Conservation (phyloP, 2,888 invertebrate species). For the Pediacus dermestoides region DNA sequence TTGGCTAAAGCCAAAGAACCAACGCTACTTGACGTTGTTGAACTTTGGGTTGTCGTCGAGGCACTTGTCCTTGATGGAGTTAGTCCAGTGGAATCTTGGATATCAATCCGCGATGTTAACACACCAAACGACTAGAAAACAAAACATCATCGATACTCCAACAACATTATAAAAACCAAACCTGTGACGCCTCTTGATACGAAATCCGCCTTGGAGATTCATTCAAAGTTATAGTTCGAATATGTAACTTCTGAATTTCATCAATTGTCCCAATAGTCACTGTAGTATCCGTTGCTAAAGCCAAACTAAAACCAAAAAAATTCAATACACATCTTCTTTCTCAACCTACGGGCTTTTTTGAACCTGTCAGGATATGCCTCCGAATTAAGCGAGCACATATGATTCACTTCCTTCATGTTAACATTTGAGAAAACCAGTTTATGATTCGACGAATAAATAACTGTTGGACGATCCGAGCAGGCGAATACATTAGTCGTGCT, state of each 20-base stretch:
- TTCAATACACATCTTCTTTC: not conserved
- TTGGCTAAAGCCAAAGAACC: slow-evolving; percentile 50
- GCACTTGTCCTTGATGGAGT: slow-evolving; percentile 68
- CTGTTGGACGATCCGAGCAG: slow-evolving; percentile 96
- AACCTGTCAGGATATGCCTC: slow-evolving; percentile 91
- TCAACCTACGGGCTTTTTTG: slow-evolving; percentile 9
- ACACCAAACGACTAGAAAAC: slow-evolving; percentile 82
- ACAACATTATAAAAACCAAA: slow-evolving; percentile 35
- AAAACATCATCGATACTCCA: slow-evolving; percentile 36
- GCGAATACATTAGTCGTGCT: slow-evolving; percentile 97
- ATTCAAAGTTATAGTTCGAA: slow-evolving; percentile 89
- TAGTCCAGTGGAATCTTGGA: slow-evolving; percentile 72
- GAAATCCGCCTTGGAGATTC: slow-evolving; percentile 94
- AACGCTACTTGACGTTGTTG: slow-evolving; percentile 57
- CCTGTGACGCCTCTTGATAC: slow-evolving; percentile 88
- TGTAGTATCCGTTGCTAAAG: slow-evolving; percentile 82
- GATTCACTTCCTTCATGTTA: slow-evolving; percentile 89
- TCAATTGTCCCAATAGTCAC: slow-evolving; percentile 96
- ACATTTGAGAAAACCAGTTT: slow-evolving; percentile 98
- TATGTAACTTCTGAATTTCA: slow-evolving; percentile 97
- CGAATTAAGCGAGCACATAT: slow-evolving; percentile 97
- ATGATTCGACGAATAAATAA: slow-evolving; percentile 98
- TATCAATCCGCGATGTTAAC: slow-evolving; percentile 84
- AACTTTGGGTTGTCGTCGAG: slow-evolving; percentile 69
- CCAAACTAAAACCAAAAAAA: slow-evolving; percentile 58